Base-by-base conservation (phyloP, 37 sponge, comb jelly and placozoan species). In the Hexactinellida sp. region DNA sequence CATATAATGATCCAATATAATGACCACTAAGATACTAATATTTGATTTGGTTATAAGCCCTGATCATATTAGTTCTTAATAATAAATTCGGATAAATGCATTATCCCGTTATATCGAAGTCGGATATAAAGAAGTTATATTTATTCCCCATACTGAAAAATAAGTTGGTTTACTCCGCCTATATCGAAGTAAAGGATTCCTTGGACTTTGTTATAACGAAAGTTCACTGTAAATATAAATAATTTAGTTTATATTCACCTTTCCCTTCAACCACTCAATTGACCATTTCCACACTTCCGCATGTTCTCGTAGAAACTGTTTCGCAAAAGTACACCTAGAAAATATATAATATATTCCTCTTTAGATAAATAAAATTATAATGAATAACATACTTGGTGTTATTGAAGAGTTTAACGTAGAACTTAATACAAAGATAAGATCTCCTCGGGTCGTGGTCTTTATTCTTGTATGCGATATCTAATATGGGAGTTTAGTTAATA, bases 381-480 rank as follows among this genome's bases (percentile, higher is more conserved):
- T 25, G 30, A 21, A 63, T 32, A 32, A 76, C 10, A 16, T 3
- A 39, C 3, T 86, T 87, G 91, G 9, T 91, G 92, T 55, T 91
- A 89, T 91, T 93, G 3, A 92, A 94, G 3, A 95, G 89, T 37
- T 89, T 88, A 7, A 95, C 92, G 0, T 93, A 71, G 84, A 94
- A 97, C 86, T 97, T 97, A 89, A 97, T 89, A 1, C 92, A 92
- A 55, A 93, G 95, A 85, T 97, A 97, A 0, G 95, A 90, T 82
- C 92, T 90, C 87, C 88, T 93, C 38, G 91, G 83, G 83, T 95
- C 98, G 13, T 37, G 36, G 36, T 86, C 55, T 25, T 88, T 91
- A 89, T 89, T 91, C 37, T 71, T 55, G 76, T 82, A n/a, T 13
- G 92, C 86, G 24, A 90, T 87, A 39, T 36, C 91, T 86, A 82